phyloP scores from a whole-genome alignment of 35 echinoderm and acorn worm species.

The Eucidaris tribuloides region DNA sequence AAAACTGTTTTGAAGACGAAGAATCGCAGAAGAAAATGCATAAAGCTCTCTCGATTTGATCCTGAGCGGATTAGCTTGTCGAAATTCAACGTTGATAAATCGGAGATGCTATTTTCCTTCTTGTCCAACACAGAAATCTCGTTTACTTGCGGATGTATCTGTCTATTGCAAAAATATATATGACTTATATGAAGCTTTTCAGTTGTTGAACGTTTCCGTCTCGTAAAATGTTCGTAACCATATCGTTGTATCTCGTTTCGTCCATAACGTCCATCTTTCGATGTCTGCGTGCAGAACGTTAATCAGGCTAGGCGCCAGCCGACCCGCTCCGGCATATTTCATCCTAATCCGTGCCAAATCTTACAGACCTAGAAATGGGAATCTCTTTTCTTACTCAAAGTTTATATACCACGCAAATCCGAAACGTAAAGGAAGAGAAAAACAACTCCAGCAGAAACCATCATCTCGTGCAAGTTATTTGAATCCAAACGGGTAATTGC shows the following conservation, averaged over 20 bases:
- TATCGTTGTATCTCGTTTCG: not conserved
- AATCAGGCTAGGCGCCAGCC: constrained; percentile 19
- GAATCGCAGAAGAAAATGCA: not conserved
- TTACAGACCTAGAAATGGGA: too few relatives aligned
- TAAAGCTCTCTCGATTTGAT: constrained; percentile 11
- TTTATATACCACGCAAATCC: too few relatives aligned
- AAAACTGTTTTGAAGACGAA: too few relatives aligned
- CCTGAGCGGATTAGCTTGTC: constrained; percentile 12
- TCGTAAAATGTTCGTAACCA: not conserved
- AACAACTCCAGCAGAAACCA: too few relatives aligned
- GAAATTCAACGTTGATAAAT: constrained; percentile 6
- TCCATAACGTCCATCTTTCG: not conserved
- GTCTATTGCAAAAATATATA: not conserved
- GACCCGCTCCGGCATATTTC: constrained; percentile 10
- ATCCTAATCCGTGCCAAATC: constrained; percentile 16
- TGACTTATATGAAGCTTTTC: not conserved
- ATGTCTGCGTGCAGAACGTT: constrained; percentile 3
- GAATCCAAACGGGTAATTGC: too few relatives aligned
- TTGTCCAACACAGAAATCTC: not conserved
- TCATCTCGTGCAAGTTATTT: too few relatives aligned
- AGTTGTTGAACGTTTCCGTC: not conserved
- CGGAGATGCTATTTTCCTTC: not conserved
- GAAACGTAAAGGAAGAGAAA: too few relatives aligned
- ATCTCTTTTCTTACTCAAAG: too few relatives aligned
- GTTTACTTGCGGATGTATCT: not conserved